Conservation (phyloP, 2,113 vertebrate species). For the Pangasianodon hypophthalmus region DNA sequence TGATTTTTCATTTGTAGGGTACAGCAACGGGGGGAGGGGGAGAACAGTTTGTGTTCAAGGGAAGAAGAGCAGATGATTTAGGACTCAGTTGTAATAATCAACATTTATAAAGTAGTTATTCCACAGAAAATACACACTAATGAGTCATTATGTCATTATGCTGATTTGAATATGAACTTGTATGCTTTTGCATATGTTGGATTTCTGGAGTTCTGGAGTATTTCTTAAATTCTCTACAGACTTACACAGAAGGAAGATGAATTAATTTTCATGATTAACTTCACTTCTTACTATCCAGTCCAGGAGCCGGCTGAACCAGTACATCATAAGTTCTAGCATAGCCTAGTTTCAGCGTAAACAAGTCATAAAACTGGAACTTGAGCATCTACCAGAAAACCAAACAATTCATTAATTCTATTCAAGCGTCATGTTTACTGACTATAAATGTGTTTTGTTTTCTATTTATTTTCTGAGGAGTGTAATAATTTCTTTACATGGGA, state of each 20-base stretch:
- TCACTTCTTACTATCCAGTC: not conserved
- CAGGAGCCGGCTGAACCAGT: not conserved
- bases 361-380: not conserved
- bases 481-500: not conserved
- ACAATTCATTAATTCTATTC: not conserved
- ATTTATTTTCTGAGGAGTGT: not conserved
- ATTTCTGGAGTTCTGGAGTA: not conserved
- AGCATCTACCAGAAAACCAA: not conserved
- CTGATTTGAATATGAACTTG: not conserved
- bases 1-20: slow-evolving; percentile 38
- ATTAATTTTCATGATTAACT: not conserved
- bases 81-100: not conserved
- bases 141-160: too few species aligned
- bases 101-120: not conserved
- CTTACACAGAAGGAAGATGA: not conserved
- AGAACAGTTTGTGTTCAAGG: not conserved
- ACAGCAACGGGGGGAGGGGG: not conserved
- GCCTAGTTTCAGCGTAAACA: not conserved
- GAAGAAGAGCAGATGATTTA: not conserved
- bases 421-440: not conserved
- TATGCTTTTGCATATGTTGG: not conserved
- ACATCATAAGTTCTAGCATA: not conserved
- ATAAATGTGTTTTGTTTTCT: not conserved
- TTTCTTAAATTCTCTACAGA: not conserved
- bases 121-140: not conserved